Percentiles rank a stretch among this genome's conserved stretches.
Evolutionary conservation across 2,888 invertebrate species (phyloP).

Genomic region (Ferrisia virgata): DNA sequence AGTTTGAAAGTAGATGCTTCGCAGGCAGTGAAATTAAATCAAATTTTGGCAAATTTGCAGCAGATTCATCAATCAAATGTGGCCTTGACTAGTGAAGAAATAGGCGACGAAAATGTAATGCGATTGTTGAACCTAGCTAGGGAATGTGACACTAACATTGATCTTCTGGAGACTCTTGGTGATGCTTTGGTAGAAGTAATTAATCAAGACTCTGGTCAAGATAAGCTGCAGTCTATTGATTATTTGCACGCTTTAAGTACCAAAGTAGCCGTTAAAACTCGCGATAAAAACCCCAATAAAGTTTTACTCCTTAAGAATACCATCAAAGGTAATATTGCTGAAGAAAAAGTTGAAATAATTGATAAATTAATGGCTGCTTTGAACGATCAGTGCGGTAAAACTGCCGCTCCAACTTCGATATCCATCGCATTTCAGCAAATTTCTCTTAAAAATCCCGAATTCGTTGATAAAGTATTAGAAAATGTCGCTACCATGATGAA

Average conservation of each 20-base stretch:
- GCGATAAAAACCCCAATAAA: conserved; percentile 54
- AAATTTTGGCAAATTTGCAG: conserved; percentile 52
- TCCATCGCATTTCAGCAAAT: conserved; percentile 66
- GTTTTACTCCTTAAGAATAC: conserved; percentile 60
- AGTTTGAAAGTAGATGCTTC: conserved; percentile 54
- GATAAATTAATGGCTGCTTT: conserved; percentile 65
- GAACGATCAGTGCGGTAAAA: conserved; percentile 58
- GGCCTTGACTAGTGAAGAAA: neutral
- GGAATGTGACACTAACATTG: neutral
- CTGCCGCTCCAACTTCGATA: too few species aligned
- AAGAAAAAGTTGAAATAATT: conserved; percentile 61
- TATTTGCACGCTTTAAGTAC: neutral
- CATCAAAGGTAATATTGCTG: conserved; percentile 58
- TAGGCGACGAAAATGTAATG: conserved; percentile 4
- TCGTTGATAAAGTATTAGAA: conserved; percentile 61
- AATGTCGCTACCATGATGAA: conserved; percentile 56
- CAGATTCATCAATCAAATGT: neutral
- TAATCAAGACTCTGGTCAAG: neutral
- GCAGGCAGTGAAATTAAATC: conserved; percentile 55
- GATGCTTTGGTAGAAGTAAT: conserved; percentile 6
- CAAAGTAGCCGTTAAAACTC: neutral
- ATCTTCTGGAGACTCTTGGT: neutral
- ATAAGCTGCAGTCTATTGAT: conserved; percentile 25
- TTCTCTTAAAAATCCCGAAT: conserved; percentile 60
- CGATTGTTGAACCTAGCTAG: neutral